Evolutionary conservation across 2,888 invertebrate genomes (phyloP).

Genomic region (Napeogenes inachia): DNA sequence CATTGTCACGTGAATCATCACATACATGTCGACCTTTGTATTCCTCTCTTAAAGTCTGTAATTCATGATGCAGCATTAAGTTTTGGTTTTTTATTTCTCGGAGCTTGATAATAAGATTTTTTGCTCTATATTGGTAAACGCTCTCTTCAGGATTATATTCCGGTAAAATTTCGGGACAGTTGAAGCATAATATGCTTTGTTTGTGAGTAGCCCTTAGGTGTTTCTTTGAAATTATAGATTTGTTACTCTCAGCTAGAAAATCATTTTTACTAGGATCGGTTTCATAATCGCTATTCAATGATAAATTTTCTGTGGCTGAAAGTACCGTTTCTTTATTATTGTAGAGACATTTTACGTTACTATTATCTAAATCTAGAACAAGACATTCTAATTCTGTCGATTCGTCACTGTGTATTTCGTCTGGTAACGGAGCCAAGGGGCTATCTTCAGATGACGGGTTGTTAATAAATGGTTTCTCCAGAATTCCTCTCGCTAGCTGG

Average conservation of each 20-base stretch:
- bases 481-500: conserved; percentile 56
- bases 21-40: conserved; percentile 32
- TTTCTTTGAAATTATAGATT: conserved; percentile 16
- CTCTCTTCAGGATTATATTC: conserved; percentile 32
- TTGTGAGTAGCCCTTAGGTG: conserved; percentile 15
- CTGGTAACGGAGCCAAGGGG: conserved; percentile 40
- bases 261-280: conserved; percentile 10
- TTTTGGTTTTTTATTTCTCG: conserved; percentile 66
- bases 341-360: conserved; percentile 40
- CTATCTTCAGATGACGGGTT: conserved; percentile 46
- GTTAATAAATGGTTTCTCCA: conserved; percentile 55
- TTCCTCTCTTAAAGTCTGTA: conserved; percentile 47
- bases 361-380: conserved; percentile 42
- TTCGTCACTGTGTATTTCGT: conserved; percentile 41
- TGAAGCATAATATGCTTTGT: conserved; percentile 37
- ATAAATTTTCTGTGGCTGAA: conserved; percentile 42
- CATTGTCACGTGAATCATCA: conserved; percentile 32
- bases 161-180: conserved; percentile 30
- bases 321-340: conserved; percentile 35
- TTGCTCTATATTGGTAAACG: conserved; percentile 50
- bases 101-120: conserved; percentile 56
- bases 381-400: conserved; percentile 52
- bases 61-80: conserved; percentile 49
- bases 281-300: conserved; percentile 34
- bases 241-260: conserved; percentile 9